Evolutionary conservation across 2,888 invertebrate genomes (phyloP).

Genomic region (Nomada fucata): DNA sequence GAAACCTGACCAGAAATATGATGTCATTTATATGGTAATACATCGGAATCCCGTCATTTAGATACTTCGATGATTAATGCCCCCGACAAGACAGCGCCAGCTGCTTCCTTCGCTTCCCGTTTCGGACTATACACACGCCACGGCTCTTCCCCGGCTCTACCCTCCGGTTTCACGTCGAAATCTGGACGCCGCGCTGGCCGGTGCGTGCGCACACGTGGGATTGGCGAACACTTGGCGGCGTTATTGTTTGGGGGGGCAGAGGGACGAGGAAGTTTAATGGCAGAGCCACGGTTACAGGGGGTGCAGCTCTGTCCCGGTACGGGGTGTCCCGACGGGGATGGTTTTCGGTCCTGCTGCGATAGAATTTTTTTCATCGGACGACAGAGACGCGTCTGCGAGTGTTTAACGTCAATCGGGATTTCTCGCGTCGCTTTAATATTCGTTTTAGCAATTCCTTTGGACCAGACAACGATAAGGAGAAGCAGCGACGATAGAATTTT

Average conservation of each 20-base stretch:
- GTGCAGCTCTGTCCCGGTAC: too few species aligned
- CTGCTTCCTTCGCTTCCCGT: constrained; percentile 72
- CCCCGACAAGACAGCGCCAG: constrained; percentile 83
- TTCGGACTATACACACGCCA: neutral
- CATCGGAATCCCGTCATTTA: constrained; percentile 85
- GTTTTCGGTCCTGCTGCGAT: too few species aligned
- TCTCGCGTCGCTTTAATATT: too few species aligned
- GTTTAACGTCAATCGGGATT: too few species aligned
- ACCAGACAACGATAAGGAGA: too few species aligned
- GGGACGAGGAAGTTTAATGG: neutral
- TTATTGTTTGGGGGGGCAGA: neutral
- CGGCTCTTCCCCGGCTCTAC: neutral
- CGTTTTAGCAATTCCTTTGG: too few species aligned
- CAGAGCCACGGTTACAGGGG: too few species aligned
- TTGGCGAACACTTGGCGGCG: constrained; percentile 4
- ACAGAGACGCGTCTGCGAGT: too few species aligned
- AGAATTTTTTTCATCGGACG: neutral
- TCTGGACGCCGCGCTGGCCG: constrained; percentile 9
- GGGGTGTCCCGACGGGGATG: too few species aligned
- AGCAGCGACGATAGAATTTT: neutral
- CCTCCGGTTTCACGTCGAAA: constrained; percentile 28
- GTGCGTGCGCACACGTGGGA: neutral
- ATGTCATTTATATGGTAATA: constrained; percentile 85
- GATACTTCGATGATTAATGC: constrained; percentile 84
- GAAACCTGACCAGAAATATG: constrained; percentile 85